Base-by-base conservation (phyloP, 2,888 invertebrate genomes). In the Morinoia aosen region DNA sequence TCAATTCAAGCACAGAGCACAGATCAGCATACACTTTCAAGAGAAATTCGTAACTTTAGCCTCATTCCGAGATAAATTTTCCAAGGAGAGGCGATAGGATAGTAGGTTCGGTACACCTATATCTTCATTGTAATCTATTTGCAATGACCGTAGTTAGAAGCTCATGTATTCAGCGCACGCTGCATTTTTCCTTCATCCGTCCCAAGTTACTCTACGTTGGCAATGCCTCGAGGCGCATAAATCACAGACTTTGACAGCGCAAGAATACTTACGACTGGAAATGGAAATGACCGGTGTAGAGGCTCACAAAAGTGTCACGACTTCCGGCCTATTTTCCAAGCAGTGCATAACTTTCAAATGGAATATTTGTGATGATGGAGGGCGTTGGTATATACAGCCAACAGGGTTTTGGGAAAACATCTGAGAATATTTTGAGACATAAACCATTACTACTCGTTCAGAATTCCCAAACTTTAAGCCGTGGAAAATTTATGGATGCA, bases 191-290 rank as follows among this genome's bases (percentile, higher is more conserved):
- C 25, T 76, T 76, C 76, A 14, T 33, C 16, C 10, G 76, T 33
- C 76, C 76, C 76, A 76, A 76, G 76, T 76, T 76, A 33, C 76
- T 8, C 33, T 10, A 33, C 25, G 25, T 76, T 33, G 33, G 76
- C 76, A 33, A 25, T 76, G 76, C 76, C 76, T 76, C 40, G 90
- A 90, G 90, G 40, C 25, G 33, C 39, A 90, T 90, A 90, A 90
- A 90, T 90, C 90, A 90, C 12, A 40, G 90, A 90, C 90, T 48
- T 90, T 90, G 90, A 90, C 90, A 90, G 90, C 90, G 14, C n/a
- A 19, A 90, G 48, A 90, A 40, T 90, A 90, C 48, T 48, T 90
- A 40, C 48, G 48, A 90, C 90, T 90, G 12, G 90, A 39, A 40
- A 39, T 40, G 90, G 90, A 90, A 90, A 90, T 48, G 39, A 48